A percentile compares a stretch with the other conserved stretches of the same genome.
phyloP scores from a whole-genome alignment of 2,113 vertebrate species.

The Pygathrix nemaeus region DNA sequence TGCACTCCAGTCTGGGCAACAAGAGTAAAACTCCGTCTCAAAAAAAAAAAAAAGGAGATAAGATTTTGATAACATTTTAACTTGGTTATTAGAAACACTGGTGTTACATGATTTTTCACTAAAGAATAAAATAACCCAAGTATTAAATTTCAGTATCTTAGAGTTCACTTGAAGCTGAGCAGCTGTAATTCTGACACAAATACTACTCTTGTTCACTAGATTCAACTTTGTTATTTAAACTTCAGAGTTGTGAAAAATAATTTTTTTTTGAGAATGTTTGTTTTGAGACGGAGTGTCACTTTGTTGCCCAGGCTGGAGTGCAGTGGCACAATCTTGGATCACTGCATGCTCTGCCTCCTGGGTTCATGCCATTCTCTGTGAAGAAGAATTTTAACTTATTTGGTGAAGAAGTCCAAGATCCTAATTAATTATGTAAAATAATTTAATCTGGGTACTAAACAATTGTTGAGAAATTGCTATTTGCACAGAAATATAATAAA shows the following conservation, averaged over 20 bases:
- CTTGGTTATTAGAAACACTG: not conserved
- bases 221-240: constrained; percentile 15
- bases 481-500: not conserved
- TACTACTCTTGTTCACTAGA: not conserved
- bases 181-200: not conserved
- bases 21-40: too few relatives aligned
- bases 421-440: constrained; percentile 34
- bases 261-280: too few relatives aligned
- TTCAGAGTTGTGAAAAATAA: not conserved
- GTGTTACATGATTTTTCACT: not conserved
- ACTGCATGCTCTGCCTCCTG: too few relatives aligned
- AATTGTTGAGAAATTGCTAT: not conserved
- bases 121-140: not conserved
- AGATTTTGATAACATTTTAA: constrained; percentile 8
- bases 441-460: not conserved
- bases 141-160: not conserved
- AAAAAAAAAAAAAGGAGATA: not conserved
- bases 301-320: too few relatives aligned
- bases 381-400: not conserved
- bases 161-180: not conserved
- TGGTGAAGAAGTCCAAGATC: not conserved
- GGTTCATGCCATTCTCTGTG: too few relatives aligned
- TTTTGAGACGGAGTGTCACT: too few relatives aligned
- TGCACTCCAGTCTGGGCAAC: too few relatives aligned
- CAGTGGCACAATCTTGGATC: too few relatives aligned